These are phyloP conservation scores for Silurus glanis DNA, from an alignment of 2,113 vertebrate genomes.

Conservation along the genomic window DNA sequence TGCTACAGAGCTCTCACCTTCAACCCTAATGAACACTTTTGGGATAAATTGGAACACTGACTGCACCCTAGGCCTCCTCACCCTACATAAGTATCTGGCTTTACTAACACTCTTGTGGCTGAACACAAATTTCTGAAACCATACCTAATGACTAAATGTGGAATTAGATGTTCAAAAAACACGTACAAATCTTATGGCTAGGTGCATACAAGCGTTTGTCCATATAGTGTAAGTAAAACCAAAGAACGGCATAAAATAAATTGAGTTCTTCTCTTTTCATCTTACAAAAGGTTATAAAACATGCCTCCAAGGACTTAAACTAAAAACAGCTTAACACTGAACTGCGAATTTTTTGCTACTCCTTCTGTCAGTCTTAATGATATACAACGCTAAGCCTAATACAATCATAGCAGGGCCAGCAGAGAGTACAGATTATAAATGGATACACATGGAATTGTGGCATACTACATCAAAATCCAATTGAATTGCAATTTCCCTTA, in stretches of 20 bases:
- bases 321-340: not conserved
- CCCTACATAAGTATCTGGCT: too few relatives aligned
- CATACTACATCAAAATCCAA: not conserved
- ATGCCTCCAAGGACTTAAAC: not conserved
- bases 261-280: not conserved
- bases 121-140: too few relatives aligned
- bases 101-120: too few relatives aligned
- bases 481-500: not conserved
- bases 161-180: too few relatives aligned
- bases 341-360: not conserved
- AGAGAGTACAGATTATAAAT: not conserved
- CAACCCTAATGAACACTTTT: too few relatives aligned
- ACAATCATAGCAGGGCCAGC: not conserved
- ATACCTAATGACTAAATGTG: too few relatives aligned
- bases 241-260: not conserved
- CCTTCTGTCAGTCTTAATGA: not conserved
- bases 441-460: not conserved
- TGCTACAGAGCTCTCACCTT: too few relatives aligned
- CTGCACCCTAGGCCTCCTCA: too few relatives aligned
- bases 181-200: too few relatives aligned
- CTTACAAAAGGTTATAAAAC: not conserved
- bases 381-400: not conserved
- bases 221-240: not conserved
- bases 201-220: too few relatives aligned
- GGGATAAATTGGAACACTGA: too few relatives aligned